phyloP scores from a whole-genome alignment of 2,888 invertebrate genomes.

The Xestia ashworthii region DNA sequence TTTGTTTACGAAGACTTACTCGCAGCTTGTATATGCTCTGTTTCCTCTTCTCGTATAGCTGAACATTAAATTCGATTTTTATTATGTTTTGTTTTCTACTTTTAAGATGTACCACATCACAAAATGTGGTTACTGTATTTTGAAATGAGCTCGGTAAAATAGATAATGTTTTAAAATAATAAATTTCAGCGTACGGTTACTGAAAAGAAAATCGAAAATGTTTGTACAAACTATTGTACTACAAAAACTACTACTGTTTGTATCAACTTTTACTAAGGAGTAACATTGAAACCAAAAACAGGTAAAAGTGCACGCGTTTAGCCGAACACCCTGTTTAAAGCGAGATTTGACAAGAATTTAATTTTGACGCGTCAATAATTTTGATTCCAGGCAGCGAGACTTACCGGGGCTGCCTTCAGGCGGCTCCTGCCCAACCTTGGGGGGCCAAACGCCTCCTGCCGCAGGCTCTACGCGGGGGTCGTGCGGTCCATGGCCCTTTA shows the following conservation, averaged over 20 bases:
- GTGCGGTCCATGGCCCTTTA: too few relatives aligned
- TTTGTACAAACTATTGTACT: too few relatives aligned
- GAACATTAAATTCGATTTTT: conserved; percentile 36
- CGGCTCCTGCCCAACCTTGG: too few relatives aligned
- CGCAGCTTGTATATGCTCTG: conserved; percentile 29
- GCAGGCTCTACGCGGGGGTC: too few relatives aligned
- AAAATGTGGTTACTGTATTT: not conserved
- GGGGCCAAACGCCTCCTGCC: too few relatives aligned
- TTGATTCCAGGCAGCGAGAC: not conserved
- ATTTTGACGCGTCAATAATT: not conserved
- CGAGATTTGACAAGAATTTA: not conserved
- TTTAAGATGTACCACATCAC: too few relatives aligned
- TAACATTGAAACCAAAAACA: too few relatives aligned
- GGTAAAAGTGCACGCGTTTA: not conserved
- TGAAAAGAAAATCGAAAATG: not conserved
- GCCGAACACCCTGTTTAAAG: not conserved
- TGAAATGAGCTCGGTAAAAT: not conserved
- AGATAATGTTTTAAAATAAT: not conserved
- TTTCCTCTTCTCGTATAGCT: conserved; percentile 9
- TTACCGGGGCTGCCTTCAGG: too few relatives aligned
- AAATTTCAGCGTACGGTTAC: not conserved
- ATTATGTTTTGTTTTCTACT: conserved; percentile 28
- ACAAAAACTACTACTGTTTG: too few relatives aligned
- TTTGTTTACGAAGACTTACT: conserved; percentile 39
- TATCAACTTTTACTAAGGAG: too few relatives aligned